Evolutionary conservation across 1,140 invertebrate species (phyloP), one percentile per base, ranked within the genome.

Genomic region (Paramacrobiotus metropolitanus): DNA sequence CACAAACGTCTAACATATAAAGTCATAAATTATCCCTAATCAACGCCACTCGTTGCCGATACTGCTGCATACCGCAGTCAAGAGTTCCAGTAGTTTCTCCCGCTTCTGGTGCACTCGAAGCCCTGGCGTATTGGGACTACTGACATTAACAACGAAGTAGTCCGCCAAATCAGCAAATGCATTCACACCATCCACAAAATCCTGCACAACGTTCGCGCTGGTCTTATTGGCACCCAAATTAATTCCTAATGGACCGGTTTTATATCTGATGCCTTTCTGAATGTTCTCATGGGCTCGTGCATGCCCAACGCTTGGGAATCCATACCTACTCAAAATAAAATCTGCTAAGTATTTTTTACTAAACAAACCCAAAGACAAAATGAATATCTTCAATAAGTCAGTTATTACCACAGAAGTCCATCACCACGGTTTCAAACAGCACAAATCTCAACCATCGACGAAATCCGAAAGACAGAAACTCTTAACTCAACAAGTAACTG

Each of bases 251-350:
- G 72, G 65, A 30, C 66, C 67, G 28, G 64, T 60, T 24, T 77
- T 79, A 1, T 82, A 61, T 18, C 24, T 28, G 24, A 34, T 20
- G 18, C 31, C 63, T 48, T 68, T 67, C 1, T 68, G 59, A 4
- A 64, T 44, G 45, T 44, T 40, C 59, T 79, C 63, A 34, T 79
- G 77, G 0, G 89, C 84, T 59, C 67, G 66, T 21, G 85, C 75
- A 70, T 94, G 87, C 0, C 94, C 94, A 67, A 89, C 81, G 73
- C 88, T 97, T 72, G 98, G 98, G 68, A 99, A 98, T 4, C 94
- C 90, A 77, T 85, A 87, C 63, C 73, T 74, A 64, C 3, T 61
- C 66, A 60, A n/a, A n/a, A n/a, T n/a, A n/a, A n/a, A n/a, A n/a
- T n/a, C n/a, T n/a, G n/a, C n/a, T n/a, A n/a, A n/a, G n/a, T n/a